A percentile compares a stretch with the other conserved stretches of the same genome.
Evolutionary conservation across 2,797 vertebrate genomes (phyloP).

Genomic region (Cottoperca gobio): DNA sequence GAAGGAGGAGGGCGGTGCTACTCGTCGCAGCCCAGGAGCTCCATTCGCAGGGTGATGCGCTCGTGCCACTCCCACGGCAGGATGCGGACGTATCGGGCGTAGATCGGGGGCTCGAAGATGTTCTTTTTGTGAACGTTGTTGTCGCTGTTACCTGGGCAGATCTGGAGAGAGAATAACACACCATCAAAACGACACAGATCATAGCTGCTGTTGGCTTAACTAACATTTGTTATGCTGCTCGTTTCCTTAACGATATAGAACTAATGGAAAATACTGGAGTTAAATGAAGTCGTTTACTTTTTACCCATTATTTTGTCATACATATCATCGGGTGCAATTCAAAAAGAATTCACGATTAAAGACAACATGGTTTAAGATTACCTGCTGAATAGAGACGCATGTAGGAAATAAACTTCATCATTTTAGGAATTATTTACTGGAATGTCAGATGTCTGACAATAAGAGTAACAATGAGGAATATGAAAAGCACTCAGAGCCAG

Average conservation of each 20-base stretch:
- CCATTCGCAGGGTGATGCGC: constrained; percentile 94
- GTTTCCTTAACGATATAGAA: neutral
- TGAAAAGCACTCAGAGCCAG: neutral
- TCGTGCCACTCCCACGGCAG: constrained; percentile 96
- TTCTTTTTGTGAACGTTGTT: constrained; percentile 97
- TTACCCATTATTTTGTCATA: neutral
- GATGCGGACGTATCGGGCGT: constrained; percentile 89
- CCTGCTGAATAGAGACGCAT: neutral
- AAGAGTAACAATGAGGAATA: neutral
- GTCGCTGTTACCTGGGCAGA: constrained; percentile 94
- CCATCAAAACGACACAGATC: neutral
- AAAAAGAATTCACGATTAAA: too few species aligned
- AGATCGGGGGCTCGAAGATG: constrained; percentile 89
- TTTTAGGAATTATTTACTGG: neutral
- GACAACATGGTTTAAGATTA: neutral
- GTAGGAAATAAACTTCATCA: neutral
- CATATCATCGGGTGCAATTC: too few species aligned
- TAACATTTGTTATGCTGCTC: neutral
- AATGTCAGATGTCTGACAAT: neutral
- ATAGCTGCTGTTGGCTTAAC: neutral
- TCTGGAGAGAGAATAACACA: constrained; percentile 74
- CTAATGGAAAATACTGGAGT: neutral
- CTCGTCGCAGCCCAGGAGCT: constrained; percentile 94
- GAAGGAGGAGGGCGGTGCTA: constrained; percentile 56
- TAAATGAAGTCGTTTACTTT: neutral